Evolutionary conservation across 2,113 vertebrate species (phyloP), one percentile per base, ranked within the genome.

Genomic region (Platysteira castanea): DNA sequence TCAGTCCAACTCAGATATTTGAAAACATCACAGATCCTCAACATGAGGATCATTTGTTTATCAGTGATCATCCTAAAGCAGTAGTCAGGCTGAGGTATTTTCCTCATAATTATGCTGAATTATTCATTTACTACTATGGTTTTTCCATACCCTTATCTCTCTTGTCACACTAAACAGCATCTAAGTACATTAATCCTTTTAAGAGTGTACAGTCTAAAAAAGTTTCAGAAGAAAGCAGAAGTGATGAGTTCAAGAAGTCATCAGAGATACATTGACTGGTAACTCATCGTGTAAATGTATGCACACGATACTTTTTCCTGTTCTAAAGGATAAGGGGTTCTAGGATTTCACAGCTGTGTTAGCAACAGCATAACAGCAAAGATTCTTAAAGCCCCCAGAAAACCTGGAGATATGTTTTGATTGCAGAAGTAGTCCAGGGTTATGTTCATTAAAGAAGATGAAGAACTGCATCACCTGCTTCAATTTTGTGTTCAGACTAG

Each of bases 271-370:
- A 20, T 7, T 61, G 47, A 31, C 56, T 68, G 39, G 11, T 41
- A 53, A 81, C 5, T 81, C 1, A 0, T 76, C 0, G 3, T 35
- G 27, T 46, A 80, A 49, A 49, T 24, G 15, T 19, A 60, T 21
- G 31, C 37, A 60, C 17, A 61, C 0, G 10, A 68, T 27, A 19
- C 9, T 46, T 87, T 52, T 56, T 50, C 33, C 30, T 26, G 4
- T 68, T 60, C 39, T 68, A 60, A 84, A 31, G 57, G 16, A 27
- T 44, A 44, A 71, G 22, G 8, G 4, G 6, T 35, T 21, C 26
- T 23, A 64, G n/a, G 30, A 73, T 20, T 69, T 65, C 42, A 5
- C 30, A 84, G 42, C 12, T 61, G 9, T 35, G 30, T 31, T 27
- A 70, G 6, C 10, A 83, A 59, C 10, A 71, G 17, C 16, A 44